Percentiles rank a stretch among this genome's conserved stretches.
Evolutionary conservation across 2,797 vertebrate genomes (phyloP).

Genomic region (Enteromius radiatus): DNA sequence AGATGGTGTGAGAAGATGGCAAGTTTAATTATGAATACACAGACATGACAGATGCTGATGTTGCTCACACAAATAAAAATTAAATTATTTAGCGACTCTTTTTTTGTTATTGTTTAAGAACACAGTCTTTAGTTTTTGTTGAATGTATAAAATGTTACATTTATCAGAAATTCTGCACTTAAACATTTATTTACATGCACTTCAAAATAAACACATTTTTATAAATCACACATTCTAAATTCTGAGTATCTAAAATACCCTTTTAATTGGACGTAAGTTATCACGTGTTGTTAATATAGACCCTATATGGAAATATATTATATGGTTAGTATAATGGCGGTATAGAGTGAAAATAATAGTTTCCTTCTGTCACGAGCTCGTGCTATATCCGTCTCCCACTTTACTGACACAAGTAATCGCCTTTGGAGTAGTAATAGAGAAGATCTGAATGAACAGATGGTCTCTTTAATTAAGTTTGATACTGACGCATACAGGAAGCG

Average conservation of each 20-base stretch:
- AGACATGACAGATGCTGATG: not conserved
- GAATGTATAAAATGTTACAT: not conserved
- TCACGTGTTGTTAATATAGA: not conserved
- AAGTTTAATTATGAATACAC: not conserved
- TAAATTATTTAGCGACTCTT: not conserved
- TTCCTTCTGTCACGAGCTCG: not conserved
- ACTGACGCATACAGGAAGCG: constrained; percentile 56
- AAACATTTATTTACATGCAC: not conserved
- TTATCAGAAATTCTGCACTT: not conserved
- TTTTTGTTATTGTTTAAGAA: not conserved
- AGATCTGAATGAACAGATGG: constrained; percentile 78
- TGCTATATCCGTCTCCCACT: not conserved
- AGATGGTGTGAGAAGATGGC: not conserved
- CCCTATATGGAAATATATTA: not conserved
- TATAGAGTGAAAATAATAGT: not conserved
- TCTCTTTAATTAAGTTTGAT: constrained; percentile 78
- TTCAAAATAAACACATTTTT: not conserved
- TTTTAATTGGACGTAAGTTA: not conserved
- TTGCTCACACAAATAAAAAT: not conserved
- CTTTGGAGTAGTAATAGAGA: constrained; percentile 77
- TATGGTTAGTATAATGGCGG: too few relatives aligned
- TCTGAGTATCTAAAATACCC: not conserved
- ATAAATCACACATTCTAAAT: too few relatives aligned
- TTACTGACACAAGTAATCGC: constrained; percentile 69
- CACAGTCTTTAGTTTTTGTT: not conserved